Evolutionary conservation across 1,140 invertebrate species (phyloP), one percentile per base, ranked within the genome.

Genomic region (Sycobia sp.): DNA sequence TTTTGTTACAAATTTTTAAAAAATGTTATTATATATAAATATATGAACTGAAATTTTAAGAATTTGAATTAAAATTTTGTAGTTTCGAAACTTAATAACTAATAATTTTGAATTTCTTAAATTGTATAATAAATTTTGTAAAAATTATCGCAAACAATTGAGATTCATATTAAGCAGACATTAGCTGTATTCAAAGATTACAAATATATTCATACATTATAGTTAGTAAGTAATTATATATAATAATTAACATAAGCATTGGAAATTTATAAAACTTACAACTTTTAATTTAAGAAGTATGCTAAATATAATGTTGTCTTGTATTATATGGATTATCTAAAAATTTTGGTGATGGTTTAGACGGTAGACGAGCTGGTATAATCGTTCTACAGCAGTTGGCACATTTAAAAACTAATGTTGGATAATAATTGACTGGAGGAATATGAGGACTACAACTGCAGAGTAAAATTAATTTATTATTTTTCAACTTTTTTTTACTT

Each of bases 401-500:
- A 14, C 34, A 54, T 23, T 9, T 23, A 39, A 54, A 54, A 4
- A 38, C 22, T 14, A 39, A 7, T 13, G 50, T 54, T 29, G 66
- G 66, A 55, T 56, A 63, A 32, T 34, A 38, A 27, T 56, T 59
- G 18, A 47, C 36, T 51, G 59, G 65, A 36, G 59, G 44, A 29
- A 39, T 29, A 23, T 46, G 58, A 18, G 53, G 53, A 51, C 32
- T 44, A 43, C 53, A 66, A 25, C 59, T 66, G 32, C n/a, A 27
- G 3, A 38, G 47, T 22, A 38, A 32, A 13, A 22, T 53, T n/a
- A 57, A 27, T 14, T 16, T 22, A 16, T 22, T 57, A 10, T 47
- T 25, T 4, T 22, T 27, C 7, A 20, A 32, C n/a, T n/a, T n/a
- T n/a, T n/a, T n/a, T n/a, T n/a, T n/a, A n/a, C n/a, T n/a, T n/a